These are phyloP conservation scores for Trissolcus basalis DNA, from an alignment of 1,140 invertebrate genomes.

Conservation along the genomic window DNA sequence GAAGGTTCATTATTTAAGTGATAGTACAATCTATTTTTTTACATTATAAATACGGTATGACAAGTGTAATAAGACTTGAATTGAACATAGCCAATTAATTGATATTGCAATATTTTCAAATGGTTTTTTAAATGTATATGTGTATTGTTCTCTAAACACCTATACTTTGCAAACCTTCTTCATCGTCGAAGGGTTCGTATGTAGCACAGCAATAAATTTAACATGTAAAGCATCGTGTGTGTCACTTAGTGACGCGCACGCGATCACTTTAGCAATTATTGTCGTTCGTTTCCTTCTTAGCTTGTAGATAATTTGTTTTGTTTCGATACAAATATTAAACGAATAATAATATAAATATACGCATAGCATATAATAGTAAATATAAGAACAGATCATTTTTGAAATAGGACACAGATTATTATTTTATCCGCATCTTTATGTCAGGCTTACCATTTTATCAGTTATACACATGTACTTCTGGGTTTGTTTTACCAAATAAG, in stretches of 20 bases:
- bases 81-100: neutral
- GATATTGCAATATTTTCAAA: constrained; percentile 48
- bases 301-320: constrained; percentile 51
- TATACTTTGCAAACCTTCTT: constrained; percentile 60
- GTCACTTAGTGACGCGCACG: constrained; percentile 52
- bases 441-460: constrained; percentile 10
- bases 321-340: constrained; percentile 41
- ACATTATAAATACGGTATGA: neutral
- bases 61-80: neutral
- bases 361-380: constrained; percentile 43
- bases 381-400: constrained; percentile 39
- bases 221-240: constrained; percentile 49
- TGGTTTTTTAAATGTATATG: constrained; percentile 30
- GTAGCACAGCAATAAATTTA: constrained; percentile 68
- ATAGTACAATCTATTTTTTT: neutral
- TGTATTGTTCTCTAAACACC: constrained; percentile 39
- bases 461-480: constrained; percentile 8
- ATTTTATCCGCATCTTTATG: constrained; percentile 19
- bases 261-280: constrained; percentile 50
- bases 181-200: constrained; percentile 65
- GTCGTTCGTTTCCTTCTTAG: constrained; percentile 55
- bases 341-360: constrained; percentile 49
- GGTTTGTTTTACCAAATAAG: constrained; percentile 2
- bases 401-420: constrained; percentile 30
- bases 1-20: neutral